A percentile compares a stretch with the other conserved stretches of the same genome.
Conservation (phyloP, 2,888 invertebrate genomes). For the Hypsopygia costalis region DNA sequence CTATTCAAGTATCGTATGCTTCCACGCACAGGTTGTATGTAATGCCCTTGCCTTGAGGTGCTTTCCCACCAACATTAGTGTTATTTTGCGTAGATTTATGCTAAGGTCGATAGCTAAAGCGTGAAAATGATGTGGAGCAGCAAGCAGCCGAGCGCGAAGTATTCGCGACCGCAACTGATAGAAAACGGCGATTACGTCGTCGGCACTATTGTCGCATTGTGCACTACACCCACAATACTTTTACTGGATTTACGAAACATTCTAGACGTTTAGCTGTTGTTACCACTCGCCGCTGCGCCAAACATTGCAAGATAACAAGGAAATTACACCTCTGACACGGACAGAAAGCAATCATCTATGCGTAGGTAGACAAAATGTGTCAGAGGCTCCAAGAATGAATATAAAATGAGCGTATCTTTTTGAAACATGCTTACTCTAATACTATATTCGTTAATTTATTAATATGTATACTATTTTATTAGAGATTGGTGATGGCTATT, state of each 20-base stretch:
- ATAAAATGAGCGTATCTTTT: no score
- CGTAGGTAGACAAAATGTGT: conserved; percentile 1
- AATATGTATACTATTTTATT: no score
- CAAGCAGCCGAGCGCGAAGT: conserved; percentile 63
- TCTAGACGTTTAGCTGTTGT: conserved; percentile 51
- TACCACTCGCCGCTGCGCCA: conserved; percentile 35
- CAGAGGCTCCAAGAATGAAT: not conserved
- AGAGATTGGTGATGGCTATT: no score
- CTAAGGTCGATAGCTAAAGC: conserved; percentile 13
- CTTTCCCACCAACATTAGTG: not conserved
- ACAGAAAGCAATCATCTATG: conserved; percentile 31
- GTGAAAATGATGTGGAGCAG: conserved; percentile 37
- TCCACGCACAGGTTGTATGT: not conserved
- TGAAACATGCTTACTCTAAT: no score
- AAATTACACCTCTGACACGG: conserved; percentile 40
- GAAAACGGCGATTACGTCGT: conserved; percentile 73
- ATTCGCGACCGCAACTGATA: conserved; percentile 73
- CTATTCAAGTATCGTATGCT: conserved; percentile 5
- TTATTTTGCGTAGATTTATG: not conserved
- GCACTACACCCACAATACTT: conserved; percentile 63
- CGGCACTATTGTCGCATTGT: conserved; percentile 68
- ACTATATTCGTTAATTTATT: no score
- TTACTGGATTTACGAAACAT: conserved; percentile 73
- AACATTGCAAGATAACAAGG: conserved; percentile 60
- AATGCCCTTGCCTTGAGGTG: conserved; percentile 5